Evolutionary conservation across 2,113 vertebrate species (phyloP).

Genomic region (Eurystomus gularis): DNA sequence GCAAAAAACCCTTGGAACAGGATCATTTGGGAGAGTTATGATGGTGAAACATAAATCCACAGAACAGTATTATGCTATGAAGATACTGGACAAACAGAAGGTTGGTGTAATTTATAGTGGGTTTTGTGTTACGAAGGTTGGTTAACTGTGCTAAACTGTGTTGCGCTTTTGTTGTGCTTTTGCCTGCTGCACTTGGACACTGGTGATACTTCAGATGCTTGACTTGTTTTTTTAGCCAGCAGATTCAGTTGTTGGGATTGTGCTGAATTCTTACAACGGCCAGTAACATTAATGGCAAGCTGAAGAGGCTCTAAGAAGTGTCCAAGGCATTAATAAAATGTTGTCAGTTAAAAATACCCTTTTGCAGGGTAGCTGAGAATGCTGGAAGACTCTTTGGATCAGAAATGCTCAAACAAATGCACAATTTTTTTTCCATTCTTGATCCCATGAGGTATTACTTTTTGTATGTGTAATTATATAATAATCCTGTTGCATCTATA

Average conservation of each 20-base stretch:
- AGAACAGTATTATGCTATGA: slow-evolving; percentile 98
- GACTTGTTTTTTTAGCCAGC: neutral
- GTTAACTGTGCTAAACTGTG: neutral
- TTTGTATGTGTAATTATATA: neutral
- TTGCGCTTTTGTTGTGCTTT: neutral
- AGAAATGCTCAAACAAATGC: neutral
- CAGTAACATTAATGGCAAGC: neutral
- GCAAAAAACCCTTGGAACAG: slow-evolving; percentile 96
- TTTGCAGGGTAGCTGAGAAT: neutral
- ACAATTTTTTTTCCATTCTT: neutral
- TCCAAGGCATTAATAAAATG: neutral
- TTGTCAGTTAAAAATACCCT: neutral
- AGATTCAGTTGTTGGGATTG: neutral
- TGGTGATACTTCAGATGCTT: neutral
- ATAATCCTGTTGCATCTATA: neutral
- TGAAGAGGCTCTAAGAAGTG: neutral
- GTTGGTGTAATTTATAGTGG: slow-evolving; percentile 67
- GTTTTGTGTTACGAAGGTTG: neutral
- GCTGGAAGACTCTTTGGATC: neutral
- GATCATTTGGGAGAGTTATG: slow-evolving; percentile 98
- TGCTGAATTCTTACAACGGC: neutral
- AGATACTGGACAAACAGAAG: slow-evolving; percentile 99
- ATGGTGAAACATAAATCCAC: slow-evolving; percentile 96
- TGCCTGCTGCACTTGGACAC: neutral
- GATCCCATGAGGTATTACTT: neutral